phyloP scores from a whole-genome alignment of 2,113 vertebrate genomes.

The Salvator merianae region DNA sequence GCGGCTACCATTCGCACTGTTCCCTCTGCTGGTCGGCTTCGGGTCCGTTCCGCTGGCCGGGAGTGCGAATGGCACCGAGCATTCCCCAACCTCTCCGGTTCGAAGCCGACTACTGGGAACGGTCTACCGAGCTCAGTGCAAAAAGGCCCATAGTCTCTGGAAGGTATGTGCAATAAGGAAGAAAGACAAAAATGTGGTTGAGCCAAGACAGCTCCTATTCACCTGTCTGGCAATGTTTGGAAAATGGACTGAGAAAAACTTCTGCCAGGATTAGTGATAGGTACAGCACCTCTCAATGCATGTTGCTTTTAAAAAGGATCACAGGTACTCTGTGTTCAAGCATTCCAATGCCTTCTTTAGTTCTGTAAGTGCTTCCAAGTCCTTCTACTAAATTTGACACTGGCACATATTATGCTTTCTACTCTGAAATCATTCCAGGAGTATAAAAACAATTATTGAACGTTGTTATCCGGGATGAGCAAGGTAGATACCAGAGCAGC shows the following conservation, averaged over 20 bases:
- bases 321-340: slow-evolving; percentile 1
- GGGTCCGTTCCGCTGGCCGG: too few species aligned
- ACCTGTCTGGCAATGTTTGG: neutral
- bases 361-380: slow-evolving; percentile 13
- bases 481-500: neutral
- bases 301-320: neutral
- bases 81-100: too few species aligned
- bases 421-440: slow-evolving; percentile 17
- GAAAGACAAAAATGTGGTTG: neutral
- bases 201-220: slow-evolving; percentile 5
- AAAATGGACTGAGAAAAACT: slow-evolving; percentile 13
- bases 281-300: slow-evolving; percentile 19
- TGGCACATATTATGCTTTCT: neutral
- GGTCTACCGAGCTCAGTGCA: too few species aligned
- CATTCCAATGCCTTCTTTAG: slow-evolving; percentile 24
- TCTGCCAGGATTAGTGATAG: neutral
- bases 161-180: neutral
- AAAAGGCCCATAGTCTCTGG: neutral
- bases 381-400: slow-evolving; percentile 42
- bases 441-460: slow-evolving; percentile 9
- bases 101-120: too few species aligned
- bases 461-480: neutral
- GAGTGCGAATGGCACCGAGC: too few species aligned
- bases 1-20: too few species aligned
- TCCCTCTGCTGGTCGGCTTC: too few species aligned